Base-by-base conservation (phyloP, 2,797 vertebrate genomes). In the Etheostoma perlongum region DNA sequence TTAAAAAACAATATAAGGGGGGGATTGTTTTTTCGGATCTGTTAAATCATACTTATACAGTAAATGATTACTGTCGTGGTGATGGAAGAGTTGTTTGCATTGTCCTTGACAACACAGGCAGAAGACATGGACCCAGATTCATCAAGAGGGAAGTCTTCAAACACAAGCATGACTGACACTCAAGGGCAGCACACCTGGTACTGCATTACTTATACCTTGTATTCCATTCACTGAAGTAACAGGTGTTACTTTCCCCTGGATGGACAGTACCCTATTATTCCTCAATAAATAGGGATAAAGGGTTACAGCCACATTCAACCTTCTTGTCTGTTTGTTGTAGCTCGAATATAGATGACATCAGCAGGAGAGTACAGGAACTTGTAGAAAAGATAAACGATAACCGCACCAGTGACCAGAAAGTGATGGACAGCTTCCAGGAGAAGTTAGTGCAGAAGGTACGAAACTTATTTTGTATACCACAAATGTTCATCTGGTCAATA, bases 341-440 rank as follows among this genome's bases (percentile, higher is more conserved):
- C 48, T 72, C 62, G 49, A 55, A 15, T 47, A 75, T 92, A 40
- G 79, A 89, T 15, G 66, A 76, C 59, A 88, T 93, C 68, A 90
- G 78, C 63, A 81, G 58, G n/a, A 85, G 64, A 76, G 81, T 71
- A 0, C 80, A 91, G 69, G 79, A 86, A 19, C 44, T 88, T 58
- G 82, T 94, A 15, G 82, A 86, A 65, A 89, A 84, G 47, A 89
- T 93, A 5, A 93, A 93, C 64, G 11, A 59, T 27, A 72, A 73
- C 15, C 92, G 93, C 69, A 60, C 65, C 61, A 83, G 57, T 53
- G 87, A 93, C 78, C 88, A 90, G 68, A 82, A 86, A 48, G 62
- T 89, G 72, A 89, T 92, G 36, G 85, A 88, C 42, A 72, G 33
- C 69, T 93, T 90, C 74, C 79, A 93, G 46, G 72, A 88, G 36